Percentiles rank a stretch among this genome's conserved stretches.
Conservation (phyloP, 2,797 vertebrate genomes). For the Pagetopsis macropterus region DNA sequence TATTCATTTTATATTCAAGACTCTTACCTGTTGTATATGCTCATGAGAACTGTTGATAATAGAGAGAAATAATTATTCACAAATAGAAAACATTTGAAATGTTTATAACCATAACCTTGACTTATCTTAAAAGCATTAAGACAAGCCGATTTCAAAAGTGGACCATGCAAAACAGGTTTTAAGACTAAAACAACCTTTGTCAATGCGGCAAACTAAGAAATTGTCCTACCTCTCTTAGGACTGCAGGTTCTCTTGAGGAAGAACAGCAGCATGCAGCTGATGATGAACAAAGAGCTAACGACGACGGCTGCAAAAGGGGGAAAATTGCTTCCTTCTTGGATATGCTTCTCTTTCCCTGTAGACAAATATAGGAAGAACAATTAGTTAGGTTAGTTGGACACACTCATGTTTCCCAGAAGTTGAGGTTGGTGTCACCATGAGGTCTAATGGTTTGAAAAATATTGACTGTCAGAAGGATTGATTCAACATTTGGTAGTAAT, state of each 20-base stretch:
- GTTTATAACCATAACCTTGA: conserved; percentile 14
- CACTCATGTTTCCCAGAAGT: not conserved
- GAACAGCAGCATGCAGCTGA: conserved; percentile 87
- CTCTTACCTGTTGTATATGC: conserved; percentile 83
- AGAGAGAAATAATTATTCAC: conserved; percentile 25
- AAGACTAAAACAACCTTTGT: not conserved
- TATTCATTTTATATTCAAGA: not conserved
- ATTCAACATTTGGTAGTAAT: not conserved
- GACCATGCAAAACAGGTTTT: not conserved
- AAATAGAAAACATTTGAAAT: not conserved
- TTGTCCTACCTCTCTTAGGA: conserved; percentile 86
- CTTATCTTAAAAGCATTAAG: conserved; percentile 2
- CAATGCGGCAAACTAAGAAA: not conserved
- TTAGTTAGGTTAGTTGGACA: not conserved
- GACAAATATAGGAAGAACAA: conserved; percentile 35
- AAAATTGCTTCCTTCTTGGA: conserved; percentile 81
- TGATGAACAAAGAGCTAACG: conserved; percentile 89
- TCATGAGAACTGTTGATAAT: conserved; percentile 79
- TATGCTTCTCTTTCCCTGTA: conserved; percentile 83
- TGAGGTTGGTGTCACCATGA: not conserved
- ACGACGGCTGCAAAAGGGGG: conserved; percentile 87
- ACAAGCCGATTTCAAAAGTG: conserved; percentile 8
- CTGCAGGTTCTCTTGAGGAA: conserved; percentile 89
- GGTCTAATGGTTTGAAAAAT: not conserved
- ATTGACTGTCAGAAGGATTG: not conserved